Base-by-base conservation (phyloP, 2,888 invertebrate genomes). In the Cryptus armator region DNA sequence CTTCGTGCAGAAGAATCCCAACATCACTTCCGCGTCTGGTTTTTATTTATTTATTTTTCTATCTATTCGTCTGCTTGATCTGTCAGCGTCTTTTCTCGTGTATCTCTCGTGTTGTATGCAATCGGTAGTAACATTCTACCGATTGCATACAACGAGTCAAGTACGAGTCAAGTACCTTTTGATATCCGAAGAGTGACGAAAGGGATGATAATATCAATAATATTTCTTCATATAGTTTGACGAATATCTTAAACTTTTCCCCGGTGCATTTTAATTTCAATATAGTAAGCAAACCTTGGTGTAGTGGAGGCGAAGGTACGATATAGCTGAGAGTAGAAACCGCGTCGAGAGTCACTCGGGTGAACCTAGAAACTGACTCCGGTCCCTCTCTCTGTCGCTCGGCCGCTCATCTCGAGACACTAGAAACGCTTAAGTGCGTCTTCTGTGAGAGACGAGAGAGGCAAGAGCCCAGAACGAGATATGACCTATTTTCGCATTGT, bases 401-500 rank as follows among this genome's bases (percentile, higher is more conserved):
- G 2, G 29, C n/a, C 37, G 51, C 70, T 74, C 74, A 48, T 77
- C 62, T 84, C 64, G 77, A 84, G 79, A 66, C 85, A 56, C 84
- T 71, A 86, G 79, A 68, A 81, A 76, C 24, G 62, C 86, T 82
- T 67, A 64, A 86, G 84, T 67, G 62, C 81, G 70, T 87, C 84
- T 88, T 82, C 67, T 24, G 67, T 56, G 66, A 84, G 84, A 76
- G 64, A 68, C 67, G 81, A 70, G 81, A 70, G 71, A 53, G 44
- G 62, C 67, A 62, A 51, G 64, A 64, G 78, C 64, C 43, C 53
- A 74, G 83, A 79, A 81, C 78, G 74, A 76, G 85, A 86, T 88
- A 89, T 89, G 90, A 91, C 89, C 91, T 89, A 91, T 91, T 90
- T 90, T 91, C 86, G 75, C 83, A 86, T 86, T 84, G 80, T 85